These are phyloP conservation scores for Orestias chungarensis DNA, from an alignment of 2,797 vertebrate species.

Conservation along the genomic window DNA sequence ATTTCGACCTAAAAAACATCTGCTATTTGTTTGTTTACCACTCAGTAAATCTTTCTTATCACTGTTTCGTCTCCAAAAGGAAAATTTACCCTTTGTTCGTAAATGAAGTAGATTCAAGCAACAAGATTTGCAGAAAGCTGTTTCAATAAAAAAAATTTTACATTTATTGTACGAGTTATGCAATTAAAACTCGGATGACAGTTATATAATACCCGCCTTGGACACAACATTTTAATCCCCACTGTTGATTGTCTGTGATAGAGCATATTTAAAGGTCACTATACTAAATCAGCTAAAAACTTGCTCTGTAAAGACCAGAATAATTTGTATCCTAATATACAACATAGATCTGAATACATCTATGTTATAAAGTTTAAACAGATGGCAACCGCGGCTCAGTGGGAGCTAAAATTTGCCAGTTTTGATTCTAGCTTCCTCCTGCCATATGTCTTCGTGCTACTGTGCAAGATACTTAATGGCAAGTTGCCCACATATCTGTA, in stretches of 20 bases:
- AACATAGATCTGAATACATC: constrained; percentile 4
- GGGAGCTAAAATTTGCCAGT: background rate
- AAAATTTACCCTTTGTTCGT: background rate
- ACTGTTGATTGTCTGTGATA: constrained; percentile 26
- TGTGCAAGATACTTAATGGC: background rate
- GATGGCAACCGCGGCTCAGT: background rate
- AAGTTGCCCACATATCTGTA: background rate
- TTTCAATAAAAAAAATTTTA: background rate
- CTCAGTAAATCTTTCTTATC: background rate
- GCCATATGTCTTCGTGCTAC: background rate
- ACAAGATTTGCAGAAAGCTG: background rate
- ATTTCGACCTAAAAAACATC: background rate
- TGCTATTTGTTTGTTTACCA: constrained; percentile 7
- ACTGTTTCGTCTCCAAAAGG: background rate
- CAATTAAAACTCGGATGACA: background rate
- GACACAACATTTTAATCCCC: constrained; percentile 49
- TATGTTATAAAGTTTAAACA: constrained; percentile 20
- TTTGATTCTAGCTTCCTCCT: background rate
- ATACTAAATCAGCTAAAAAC: constrained; percentile 11
- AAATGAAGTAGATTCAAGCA: constrained; percentile 1
- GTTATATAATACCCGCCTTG: background rate
- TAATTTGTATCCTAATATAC: constrained; percentile 1
- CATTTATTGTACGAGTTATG: background rate
- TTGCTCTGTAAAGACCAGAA: constrained; percentile 19
- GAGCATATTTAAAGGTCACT: constrained; percentile 45